Percentiles rank a stretch among this genome's conserved stretches.
Conservation (phyloP, 2,113 vertebrate genomes). For the Nycticorax nycticorax region DNA sequence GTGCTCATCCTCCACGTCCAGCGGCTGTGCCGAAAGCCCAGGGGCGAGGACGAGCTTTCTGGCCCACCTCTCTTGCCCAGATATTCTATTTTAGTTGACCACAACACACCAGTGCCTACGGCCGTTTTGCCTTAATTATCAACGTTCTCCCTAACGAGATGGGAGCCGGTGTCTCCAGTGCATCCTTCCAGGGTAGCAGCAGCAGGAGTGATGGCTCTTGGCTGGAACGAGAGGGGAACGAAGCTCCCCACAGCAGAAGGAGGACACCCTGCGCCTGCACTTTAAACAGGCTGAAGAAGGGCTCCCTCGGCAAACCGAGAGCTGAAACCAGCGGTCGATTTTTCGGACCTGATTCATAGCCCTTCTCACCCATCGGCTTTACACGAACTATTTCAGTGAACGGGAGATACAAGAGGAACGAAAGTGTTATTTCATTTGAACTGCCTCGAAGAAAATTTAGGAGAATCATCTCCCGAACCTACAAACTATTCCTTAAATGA, state of each 20-base stretch:
- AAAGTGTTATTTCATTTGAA: background rate
- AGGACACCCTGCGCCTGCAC: background rate
- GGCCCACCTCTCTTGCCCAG: background rate
- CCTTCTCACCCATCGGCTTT: background rate
- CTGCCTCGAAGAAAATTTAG: background rate
- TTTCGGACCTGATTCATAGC: background rate
- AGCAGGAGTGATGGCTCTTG: background rate
- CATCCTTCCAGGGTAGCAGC: background rate
- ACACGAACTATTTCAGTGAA: rapidly evolving
- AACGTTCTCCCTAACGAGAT: background rate
- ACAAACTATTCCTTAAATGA: background rate
- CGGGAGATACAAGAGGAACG: rapidly evolving
- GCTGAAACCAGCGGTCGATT: rapidly evolving
- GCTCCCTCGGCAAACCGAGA: background rate
- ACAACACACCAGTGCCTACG: background rate
- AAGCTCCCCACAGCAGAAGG: background rate
- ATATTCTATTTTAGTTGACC: background rate
- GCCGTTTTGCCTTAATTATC: background rate
- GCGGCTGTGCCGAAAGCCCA: background rate
- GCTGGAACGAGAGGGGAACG: background rate
- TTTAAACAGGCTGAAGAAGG: background rate
- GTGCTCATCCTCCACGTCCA: background rate
- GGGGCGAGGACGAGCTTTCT: background rate
- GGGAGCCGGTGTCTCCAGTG: rapidly evolving
- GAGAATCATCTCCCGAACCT: background rate